Base-by-base conservation (phyloP, 2,888 invertebrate genomes). In the Cacoxenus indagator region DNA sequence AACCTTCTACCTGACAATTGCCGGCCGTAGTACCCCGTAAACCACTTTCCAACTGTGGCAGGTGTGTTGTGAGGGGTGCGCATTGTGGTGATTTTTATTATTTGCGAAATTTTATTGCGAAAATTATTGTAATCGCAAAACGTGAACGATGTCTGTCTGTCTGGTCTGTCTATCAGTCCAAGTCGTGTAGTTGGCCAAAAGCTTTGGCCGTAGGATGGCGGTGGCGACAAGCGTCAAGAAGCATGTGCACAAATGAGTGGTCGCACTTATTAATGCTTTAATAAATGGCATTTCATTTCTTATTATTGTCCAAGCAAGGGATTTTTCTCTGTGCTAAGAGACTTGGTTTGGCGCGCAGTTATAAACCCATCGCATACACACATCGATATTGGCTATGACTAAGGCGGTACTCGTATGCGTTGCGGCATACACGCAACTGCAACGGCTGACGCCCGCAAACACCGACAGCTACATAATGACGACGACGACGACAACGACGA, bases 241-340 rank as follows among this genome's bases (percentile, higher is more conserved):
- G 77, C 45, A 74, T 72, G 70, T 76, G 75, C 73, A 70, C 37
- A 73, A 74, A 75, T 73, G 76, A 72, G 71, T 79, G 76, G 83
- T 86, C 85, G 86, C 87, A 86, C 87, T 86, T 86, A 86, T 85
- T 86, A 87, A 86, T 86, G 86, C 87, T 86, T 76, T 86, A 86
- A 86, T 86, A 86, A 86, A 86, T 87, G 86, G 86, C 86, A 87
- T 85, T 86, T 85, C 86, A 86, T 86, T 86, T 86, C 84, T 85
- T 85, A 86, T 84, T 84, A 81, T 83, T 84, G 80, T 75, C 74
- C 73, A 71, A 74, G n/a, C n/a, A n/a, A n/a, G n/a, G n/a, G n/a
- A n/a, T n/a, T n/a, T n/a, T n/a, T n/a, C n/a, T n/a, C n/a, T n/a
- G n/a, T n/a, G n/a, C n/a, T n/a, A n/a, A n/a, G n/a, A n/a, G n/a